phyloP scores from a whole-genome alignment of 2,888 invertebrate genomes.

The Pterostichus madidus region DNA sequence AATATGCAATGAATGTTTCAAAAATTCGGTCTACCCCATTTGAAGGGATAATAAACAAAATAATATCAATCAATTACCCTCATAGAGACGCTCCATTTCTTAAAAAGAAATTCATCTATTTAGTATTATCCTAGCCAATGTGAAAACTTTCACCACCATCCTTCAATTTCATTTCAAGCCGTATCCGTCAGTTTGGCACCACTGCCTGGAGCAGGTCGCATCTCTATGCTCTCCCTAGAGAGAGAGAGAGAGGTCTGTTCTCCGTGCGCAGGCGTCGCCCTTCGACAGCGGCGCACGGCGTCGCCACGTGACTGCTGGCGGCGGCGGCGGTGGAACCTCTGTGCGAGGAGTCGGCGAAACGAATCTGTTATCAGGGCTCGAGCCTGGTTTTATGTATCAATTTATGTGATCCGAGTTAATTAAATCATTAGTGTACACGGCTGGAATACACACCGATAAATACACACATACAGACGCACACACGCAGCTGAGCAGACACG shows the following conservation, averaged over 20 bases:
- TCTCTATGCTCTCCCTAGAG: background rate
- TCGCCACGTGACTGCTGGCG: constrained; percentile 16
- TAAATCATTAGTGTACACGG: constrained; percentile 65
- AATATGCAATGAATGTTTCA: background rate
- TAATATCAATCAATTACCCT: too few relatives aligned
- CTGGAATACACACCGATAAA: constrained; percentile 52
- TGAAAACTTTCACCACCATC: background rate
- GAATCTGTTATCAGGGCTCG: constrained; percentile 30
- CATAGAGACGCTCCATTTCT: too few relatives aligned
- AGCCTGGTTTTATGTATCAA: constrained; percentile 60
- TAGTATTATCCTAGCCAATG: background rate
- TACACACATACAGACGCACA: background rate
- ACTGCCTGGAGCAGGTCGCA: background rate
- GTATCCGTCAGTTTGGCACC: constrained; percentile 11
- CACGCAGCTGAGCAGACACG: background rate
- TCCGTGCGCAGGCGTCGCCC: background rate
- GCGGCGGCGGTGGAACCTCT: constrained; percentile 20
- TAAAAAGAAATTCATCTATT: background rate
- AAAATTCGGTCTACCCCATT: too few relatives aligned
- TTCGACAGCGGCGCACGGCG: background rate
- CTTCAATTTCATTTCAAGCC: background rate
- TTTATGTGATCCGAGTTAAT: constrained; percentile 66
- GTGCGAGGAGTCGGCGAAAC: constrained; percentile 30
- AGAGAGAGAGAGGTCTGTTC: background rate
- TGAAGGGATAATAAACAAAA: too few relatives aligned